Percentiles rank a stretch among this genome's conserved stretches.
phyloP scores from a whole-genome alignment of 92 coral and sea anemone species.

The Porites rus region DNA sequence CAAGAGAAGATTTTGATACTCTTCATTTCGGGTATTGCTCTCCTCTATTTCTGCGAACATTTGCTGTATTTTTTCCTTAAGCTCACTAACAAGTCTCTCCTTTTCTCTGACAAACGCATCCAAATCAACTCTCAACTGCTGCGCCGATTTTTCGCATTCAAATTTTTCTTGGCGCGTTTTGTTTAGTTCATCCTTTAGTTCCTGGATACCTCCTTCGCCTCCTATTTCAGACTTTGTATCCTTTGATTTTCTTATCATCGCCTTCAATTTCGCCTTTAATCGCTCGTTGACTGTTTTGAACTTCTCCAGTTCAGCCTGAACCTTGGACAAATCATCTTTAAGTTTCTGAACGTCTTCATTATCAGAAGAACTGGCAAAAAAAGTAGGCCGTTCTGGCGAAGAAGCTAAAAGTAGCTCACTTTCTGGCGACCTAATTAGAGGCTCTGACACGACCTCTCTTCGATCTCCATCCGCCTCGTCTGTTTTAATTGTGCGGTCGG shows the following conservation, averaged over 20 bases:
- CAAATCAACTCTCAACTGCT: slow-evolving; percentile 83
- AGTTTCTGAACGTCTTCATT: slow-evolving; percentile 22
- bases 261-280: slow-evolving; percentile 24
- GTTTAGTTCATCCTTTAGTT: slow-evolving; percentile 44
- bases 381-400: neutral
- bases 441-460: slow-evolving; percentile 30
- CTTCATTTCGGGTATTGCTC: slow-evolving; percentile 44
- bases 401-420: slow-evolving; percentile 3
- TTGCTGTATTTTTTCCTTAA: slow-evolving; percentile 56
- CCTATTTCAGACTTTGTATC: slow-evolving; percentile 26
- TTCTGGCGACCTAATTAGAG: slow-evolving; percentile 25
- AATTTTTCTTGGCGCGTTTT: slow-evolving; percentile 72
- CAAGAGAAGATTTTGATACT: slow-evolving; percentile 60
- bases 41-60: slow-evolving; percentile 57
- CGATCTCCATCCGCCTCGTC: slow-evolving; percentile 29
- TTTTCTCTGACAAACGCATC: slow-evolving; percentile 71
- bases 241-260: slow-evolving; percentile 24
- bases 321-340: slow-evolving; percentile 34
- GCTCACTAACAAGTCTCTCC: slow-evolving; percentile 67
- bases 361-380: neutral
- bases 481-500: slow-evolving; percentile 5
- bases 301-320: slow-evolving; percentile 31
- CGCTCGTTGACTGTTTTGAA: slow-evolving; percentile 45
- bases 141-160: slow-evolving; percentile 77
- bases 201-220: slow-evolving; percentile 35